phyloP scores from a whole-genome alignment of 2,797 vertebrate genomes.

The Halcyon leucocephala region DNA sequence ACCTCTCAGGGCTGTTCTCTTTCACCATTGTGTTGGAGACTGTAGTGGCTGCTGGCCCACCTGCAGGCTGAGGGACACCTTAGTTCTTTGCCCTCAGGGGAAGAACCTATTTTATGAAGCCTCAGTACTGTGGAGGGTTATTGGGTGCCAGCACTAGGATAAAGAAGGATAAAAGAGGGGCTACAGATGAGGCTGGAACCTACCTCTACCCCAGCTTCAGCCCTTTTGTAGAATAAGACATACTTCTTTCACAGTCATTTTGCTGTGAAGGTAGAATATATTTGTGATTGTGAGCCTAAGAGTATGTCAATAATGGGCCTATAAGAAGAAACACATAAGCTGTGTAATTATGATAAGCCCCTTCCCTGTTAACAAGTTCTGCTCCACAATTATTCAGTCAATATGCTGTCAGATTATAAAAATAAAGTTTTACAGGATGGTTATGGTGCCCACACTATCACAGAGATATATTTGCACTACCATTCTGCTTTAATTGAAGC shows the following conservation, averaged over 20 bases:
- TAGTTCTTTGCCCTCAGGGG: background rate
- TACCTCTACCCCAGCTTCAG: background rate
- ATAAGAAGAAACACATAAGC: background rate
- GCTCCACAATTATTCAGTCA: background rate
- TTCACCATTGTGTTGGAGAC: background rate
- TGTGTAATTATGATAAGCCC: background rate
- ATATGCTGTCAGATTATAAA: background rate
- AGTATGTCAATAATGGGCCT: background rate
- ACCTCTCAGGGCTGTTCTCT: background rate
- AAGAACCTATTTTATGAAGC: background rate
- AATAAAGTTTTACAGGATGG: background rate
- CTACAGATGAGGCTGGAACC: background rate
- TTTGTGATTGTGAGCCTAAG: background rate
- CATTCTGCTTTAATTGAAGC: background rate
- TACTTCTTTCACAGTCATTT: background rate
- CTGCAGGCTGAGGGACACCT: background rate
- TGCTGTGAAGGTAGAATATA: background rate
- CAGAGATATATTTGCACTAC: background rate
- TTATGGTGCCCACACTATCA: background rate
- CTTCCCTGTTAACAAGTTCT: background rate
- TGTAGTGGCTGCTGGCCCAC: too few relatives aligned
- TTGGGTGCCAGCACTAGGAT: background rate
- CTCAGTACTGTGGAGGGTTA: background rate
- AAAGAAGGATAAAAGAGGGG: background rate
- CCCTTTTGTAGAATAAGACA: background rate